Conservation (phyloP, 2,888 invertebrate species). For the Acrobasis repandana region DNA sequence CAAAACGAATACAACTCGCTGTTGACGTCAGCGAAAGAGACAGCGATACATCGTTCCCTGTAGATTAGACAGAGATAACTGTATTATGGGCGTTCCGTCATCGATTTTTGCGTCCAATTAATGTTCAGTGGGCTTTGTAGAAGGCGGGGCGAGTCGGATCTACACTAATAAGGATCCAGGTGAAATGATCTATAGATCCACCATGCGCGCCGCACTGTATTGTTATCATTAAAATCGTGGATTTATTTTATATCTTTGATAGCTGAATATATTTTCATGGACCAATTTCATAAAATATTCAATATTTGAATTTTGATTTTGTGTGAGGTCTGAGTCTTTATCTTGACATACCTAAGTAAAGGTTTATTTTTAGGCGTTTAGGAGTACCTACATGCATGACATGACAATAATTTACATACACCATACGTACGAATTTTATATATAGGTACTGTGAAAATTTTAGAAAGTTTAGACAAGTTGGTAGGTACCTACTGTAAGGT, state of each 20-base stretch:
- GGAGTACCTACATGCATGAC: too few species aligned
- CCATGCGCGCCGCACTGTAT: conserved; percentile 67
- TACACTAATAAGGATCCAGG: conserved; percentile 78
- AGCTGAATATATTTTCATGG: conserved; percentile 68
- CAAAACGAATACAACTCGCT: conserved; percentile 64
- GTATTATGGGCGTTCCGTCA: conserved; percentile 66
- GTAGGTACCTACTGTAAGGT: too few species aligned
- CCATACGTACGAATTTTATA: too few species aligned
- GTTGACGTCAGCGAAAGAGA: conserved; percentile 47
- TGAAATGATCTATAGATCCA: conserved; percentile 81
- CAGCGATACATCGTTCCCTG: conserved; percentile 28
- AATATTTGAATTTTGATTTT: conserved; percentile 38
- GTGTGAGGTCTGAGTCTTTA: conserved; percentile 4
- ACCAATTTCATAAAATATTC: conserved; percentile 54
- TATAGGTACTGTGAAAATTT: too few species aligned
- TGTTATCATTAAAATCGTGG: conserved; percentile 75
- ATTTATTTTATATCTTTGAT: conserved; percentile 75
- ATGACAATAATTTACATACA: too few species aligned
- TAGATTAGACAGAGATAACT: conserved; percentile 45
- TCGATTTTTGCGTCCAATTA: conserved; percentile 76
- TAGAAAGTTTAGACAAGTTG: too few species aligned
- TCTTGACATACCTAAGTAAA: background rate
- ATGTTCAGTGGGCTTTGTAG: conserved; percentile 79
- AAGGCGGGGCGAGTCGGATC: conserved; percentile 68
- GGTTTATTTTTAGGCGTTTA: too few species aligned